Percentiles rank a stretch among this genome's conserved stretches.
Evolutionary conservation across 2,797 vertebrate species (phyloP).

Genomic region (Tenualosa ilisha): DNA sequence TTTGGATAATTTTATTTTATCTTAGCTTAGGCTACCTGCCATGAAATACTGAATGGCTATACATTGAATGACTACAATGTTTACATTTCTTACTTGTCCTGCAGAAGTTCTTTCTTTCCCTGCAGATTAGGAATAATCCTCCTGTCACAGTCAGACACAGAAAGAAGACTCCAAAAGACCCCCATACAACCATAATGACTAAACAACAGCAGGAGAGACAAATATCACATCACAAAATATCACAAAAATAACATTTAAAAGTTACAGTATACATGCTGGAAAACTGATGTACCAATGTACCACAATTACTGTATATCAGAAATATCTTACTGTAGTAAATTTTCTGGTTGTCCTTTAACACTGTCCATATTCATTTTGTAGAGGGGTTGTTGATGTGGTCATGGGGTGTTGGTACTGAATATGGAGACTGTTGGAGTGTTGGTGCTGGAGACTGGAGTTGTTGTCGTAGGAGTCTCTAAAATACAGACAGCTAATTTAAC

Average conservation of each 20-base stretch:
- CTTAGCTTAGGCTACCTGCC: no score
- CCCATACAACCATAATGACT: neutral
- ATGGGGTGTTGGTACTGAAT: neutral
- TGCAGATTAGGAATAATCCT: neutral
- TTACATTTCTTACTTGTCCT: neutral
- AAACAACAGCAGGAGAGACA: neutral
- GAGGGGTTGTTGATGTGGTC: neutral
- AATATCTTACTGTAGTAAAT: neutral
- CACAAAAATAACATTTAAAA: no score
- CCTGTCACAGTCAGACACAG: neutral
- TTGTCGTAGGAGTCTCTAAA: no score
- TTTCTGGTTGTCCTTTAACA: neutral
- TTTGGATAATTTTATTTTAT: no score
- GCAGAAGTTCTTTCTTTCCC: neutral
- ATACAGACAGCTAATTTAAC: no score
- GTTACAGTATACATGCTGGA: no score
- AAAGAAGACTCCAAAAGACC: neutral
- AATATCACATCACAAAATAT: neutral
- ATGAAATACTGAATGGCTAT: no score
- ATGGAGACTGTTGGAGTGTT: no score
- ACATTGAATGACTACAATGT: neutral
- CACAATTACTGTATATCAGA: neutral
- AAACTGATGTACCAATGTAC: neutral
- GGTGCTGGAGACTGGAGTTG: no score
- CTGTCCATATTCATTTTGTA: neutral